phyloP scores from a whole-genome alignment of 2,888 invertebrate genomes.

The Volucella bombylans region DNA sequence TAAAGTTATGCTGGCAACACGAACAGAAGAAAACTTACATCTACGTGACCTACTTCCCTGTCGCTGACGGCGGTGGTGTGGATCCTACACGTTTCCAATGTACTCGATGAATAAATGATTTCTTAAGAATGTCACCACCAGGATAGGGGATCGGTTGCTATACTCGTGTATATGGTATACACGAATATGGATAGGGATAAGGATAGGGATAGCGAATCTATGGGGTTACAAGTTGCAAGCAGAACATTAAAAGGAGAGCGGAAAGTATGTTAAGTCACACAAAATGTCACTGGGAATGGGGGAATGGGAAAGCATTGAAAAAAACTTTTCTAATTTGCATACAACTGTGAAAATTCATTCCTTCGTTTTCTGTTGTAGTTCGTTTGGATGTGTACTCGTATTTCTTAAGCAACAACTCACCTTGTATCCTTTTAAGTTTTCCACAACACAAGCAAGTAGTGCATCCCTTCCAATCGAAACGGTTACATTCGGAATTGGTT shows the following conservation, averaged over 20 bases:
- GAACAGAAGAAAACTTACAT: slow-evolving; percentile 27
- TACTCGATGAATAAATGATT: slow-evolving; percentile 72
- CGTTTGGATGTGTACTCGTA: neutral
- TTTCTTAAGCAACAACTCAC: slow-evolving; percentile 83
- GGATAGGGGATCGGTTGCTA: slow-evolving; percentile 17
- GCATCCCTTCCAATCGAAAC: slow-evolving; percentile 94
- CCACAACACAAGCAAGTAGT: slow-evolving; percentile 93
- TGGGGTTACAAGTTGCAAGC: neutral
- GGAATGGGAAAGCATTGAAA: neutral
- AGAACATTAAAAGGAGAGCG: slow-evolving; percentile 3
- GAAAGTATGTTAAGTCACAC: neutral
- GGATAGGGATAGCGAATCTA: neutral
- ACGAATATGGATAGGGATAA: too few species aligned
- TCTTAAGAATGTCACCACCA: slow-evolving; percentile 54
- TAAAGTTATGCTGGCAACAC: slow-evolving; percentile 22
- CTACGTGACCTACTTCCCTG: slow-evolving; percentile 65
- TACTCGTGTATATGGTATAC: too few species aligned
- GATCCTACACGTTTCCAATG: slow-evolving; percentile 60
- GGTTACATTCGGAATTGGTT: slow-evolving; percentile 94
- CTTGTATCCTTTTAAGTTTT: slow-evolving; percentile 93
- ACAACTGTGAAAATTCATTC: slow-evolving; percentile 11
- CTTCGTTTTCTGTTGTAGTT: neutral
- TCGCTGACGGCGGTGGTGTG: slow-evolving; percentile 1
- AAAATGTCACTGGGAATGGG: neutral
- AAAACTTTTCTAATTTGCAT: slow-evolving; percentile 69